Conservation (phyloP, 2,888 invertebrate species). For the Fragum fragum region DNA sequence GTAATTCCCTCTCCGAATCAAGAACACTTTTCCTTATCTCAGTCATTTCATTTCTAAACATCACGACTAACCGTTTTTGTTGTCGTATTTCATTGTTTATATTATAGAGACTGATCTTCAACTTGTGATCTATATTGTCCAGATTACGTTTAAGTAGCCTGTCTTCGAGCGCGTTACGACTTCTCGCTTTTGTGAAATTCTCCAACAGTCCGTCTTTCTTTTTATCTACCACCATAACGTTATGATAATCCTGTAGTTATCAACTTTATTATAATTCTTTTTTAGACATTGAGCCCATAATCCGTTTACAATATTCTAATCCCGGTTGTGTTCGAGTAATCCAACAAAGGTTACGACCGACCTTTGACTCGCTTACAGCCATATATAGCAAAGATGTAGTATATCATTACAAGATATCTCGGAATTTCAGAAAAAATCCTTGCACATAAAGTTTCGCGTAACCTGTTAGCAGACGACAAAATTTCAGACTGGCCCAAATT, state of each 20-base stretch:
- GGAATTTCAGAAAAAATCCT: no score
- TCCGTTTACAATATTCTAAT: constrained; percentile 11
- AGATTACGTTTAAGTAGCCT: constrained; percentile 12
- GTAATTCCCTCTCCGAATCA: not conserved
- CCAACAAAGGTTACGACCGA: no score
- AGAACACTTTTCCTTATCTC: constrained; percentile 12
- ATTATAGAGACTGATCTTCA: constrained; percentile 3
- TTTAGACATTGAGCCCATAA: constrained; percentile 11
- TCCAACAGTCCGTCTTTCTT: constrained; percentile 43
- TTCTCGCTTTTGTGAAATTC: constrained; percentile 50
- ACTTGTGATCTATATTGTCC: constrained; percentile 4
- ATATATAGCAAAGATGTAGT: no score
- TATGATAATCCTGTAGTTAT: constrained; percentile 17
- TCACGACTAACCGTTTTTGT: constrained; percentile 16
- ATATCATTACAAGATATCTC: no score
- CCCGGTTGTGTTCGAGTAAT: no score
- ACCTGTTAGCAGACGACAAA: no score
- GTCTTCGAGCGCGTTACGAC: constrained; percentile 50
- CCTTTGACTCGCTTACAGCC: no score
- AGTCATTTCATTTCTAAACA: constrained; percentile 11
- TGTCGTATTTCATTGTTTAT: constrained; percentile 20
- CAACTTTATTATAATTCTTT: constrained; percentile 11
- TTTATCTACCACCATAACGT: constrained; percentile 30
- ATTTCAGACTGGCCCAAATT: no score
- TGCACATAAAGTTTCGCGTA: no score